These are phyloP conservation scores for Ramazzottius varieornatus DNA, from an alignment of 2,888 invertebrate species.

Conservation along the genomic window DNA sequence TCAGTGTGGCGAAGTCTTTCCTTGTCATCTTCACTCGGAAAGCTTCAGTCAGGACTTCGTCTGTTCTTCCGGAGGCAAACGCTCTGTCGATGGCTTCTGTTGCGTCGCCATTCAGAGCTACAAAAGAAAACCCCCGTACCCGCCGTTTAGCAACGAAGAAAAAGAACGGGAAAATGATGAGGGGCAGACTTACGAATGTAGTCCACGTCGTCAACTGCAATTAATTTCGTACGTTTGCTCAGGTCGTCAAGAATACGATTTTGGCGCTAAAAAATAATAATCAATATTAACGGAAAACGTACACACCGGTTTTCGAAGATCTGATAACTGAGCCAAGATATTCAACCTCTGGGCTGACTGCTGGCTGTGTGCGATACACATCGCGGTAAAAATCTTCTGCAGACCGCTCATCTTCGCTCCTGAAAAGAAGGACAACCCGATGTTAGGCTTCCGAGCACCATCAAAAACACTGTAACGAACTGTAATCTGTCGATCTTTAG, in stretches of 20 bases:
- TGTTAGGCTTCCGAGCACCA: too few species aligned
- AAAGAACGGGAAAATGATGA: neutral
- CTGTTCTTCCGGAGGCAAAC: conserved; percentile 23
- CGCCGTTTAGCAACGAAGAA: neutral
- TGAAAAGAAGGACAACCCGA: too few species aligned
- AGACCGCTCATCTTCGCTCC: too few species aligned
- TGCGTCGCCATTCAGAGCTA: conserved; percentile 25
- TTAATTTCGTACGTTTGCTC: neutral
- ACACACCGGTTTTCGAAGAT: too few species aligned
- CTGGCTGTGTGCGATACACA: too few species aligned
- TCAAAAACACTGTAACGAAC: too few species aligned
- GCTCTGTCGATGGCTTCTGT: conserved; percentile 22
- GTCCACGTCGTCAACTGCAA: neutral
- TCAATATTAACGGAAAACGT: too few species aligned
- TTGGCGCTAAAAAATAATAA: neutral
- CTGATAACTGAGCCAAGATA: too few species aligned
- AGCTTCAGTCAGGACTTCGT: conserved; percentile 35
- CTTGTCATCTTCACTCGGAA: conserved; percentile 38
- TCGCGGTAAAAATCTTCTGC: too few species aligned
- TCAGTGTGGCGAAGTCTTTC: conserved; percentile 52
- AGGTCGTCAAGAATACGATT: neutral
- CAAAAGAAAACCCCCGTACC: neutral
- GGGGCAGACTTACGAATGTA: neutral
- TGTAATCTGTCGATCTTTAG: too few species aligned
- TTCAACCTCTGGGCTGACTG: too few species aligned